Percentiles rank a stretch among this genome's conserved stretches.
phyloP scores from a whole-genome alignment of 2,113 vertebrate genomes.

The Sminthopsis crassicaudata region DNA sequence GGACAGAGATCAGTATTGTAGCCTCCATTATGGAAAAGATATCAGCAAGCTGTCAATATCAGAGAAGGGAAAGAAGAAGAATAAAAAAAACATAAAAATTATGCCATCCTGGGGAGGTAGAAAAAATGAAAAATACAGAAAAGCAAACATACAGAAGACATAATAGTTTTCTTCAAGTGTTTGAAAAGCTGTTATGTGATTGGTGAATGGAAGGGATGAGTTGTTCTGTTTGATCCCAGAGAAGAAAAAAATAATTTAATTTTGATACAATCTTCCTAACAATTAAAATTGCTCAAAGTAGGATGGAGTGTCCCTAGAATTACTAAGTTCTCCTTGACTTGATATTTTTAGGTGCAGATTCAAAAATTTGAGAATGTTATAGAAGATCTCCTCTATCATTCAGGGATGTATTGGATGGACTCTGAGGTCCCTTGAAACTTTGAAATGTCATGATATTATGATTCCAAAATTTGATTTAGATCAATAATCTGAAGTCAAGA shows the following conservation, averaged over 20 bases:
- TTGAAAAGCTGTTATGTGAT: background rate
- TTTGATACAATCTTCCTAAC: background rate
- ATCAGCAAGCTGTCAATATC: background rate
- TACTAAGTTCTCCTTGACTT: background rate
- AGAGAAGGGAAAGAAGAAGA: background rate
- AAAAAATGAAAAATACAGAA: background rate
- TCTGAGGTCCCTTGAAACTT: background rate
- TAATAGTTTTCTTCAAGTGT: background rate
- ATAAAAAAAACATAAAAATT: background rate
- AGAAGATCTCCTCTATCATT: background rate
- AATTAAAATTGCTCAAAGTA: background rate
- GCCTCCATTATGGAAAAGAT: background rate
- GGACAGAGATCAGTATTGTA: background rate
- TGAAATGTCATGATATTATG: background rate
- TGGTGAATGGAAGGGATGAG: background rate
- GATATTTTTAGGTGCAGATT: background rate
- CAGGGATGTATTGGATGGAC: background rate
- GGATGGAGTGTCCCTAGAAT: background rate
- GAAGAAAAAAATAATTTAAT: background rate
- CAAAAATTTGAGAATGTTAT: background rate
- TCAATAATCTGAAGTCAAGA: conserved; percentile 26
- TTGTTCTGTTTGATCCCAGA: background rate
- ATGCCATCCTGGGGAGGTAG: background rate
- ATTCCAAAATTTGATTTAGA: background rate
- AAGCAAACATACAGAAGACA: background rate